Base-by-base conservation (phyloP, 2,888 invertebrate genomes). In the Heliconius sara region DNA sequence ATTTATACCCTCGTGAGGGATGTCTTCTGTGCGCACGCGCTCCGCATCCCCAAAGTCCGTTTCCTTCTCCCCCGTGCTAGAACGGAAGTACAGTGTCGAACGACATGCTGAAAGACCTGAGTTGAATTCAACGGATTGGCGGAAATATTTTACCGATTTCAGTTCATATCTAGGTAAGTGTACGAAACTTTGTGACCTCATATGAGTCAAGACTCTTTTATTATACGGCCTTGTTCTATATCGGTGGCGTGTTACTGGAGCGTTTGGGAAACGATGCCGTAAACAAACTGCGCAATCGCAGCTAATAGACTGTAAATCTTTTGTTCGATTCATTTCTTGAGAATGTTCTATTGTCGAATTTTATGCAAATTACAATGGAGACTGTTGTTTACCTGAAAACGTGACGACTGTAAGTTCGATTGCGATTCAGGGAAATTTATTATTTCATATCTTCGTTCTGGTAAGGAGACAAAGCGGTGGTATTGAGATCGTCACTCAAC, bases 1-100 rank as follows among this genome's bases (percentile, higher is more conserved):
- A 94, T 94, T 89, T 95, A 95, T 95, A 95, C 91, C 84, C 85
- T 85, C 85, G 79, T 88, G 88, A 93, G 92, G 92, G 91, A 96
- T 96, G 96, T 95, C 96, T 87, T 96, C 95, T 85, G 94, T 96
- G 95, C 96, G 96, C 95, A 95, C 95, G 95, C 96, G 96, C 91
- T 96, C 96, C 78, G 96, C 96, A 88, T 96, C 96, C 90, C 96
- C 96, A 83, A 96, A 96, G 90, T 95, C 96, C 66, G 96, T 96
- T 85, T 96, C 96, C 87, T 96, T 96, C 90, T 96, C 96, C 89
- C 96, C 96, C 83, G 95, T 96, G 83, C 95, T 96, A 82, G 96
- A 96, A 85, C 92, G 96, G 83, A 96, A 96, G 84, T 96, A 96
- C 88, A 95, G 93, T 89, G 93, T 90, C 68, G 92, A 94, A 79